Evolutionary conservation across 2,888 invertebrate genomes (phyloP).

Genomic region (Scelioninae gen. 2): DNA sequence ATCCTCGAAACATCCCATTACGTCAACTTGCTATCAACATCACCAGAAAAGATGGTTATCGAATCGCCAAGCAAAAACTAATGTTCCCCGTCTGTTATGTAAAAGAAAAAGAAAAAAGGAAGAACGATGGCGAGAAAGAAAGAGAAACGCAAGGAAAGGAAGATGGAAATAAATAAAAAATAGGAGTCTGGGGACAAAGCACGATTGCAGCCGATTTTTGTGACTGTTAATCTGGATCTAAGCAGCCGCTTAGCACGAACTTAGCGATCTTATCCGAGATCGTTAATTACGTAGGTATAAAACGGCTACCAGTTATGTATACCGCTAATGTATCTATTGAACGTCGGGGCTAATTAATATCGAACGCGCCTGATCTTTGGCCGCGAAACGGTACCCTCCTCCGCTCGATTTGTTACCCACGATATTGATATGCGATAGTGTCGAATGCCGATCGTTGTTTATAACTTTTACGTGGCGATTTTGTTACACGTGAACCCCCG

Average conservation of each 20-base stretch:
- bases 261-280: slow-evolving; percentile 59
- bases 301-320: slow-evolving; percentile 45
- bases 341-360: slow-evolving; percentile 57
- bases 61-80: neutral
- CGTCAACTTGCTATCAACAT: neutral
- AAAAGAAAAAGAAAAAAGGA: neutral
- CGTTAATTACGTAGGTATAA: slow-evolving; percentile 60
- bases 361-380: slow-evolving; percentile 56
- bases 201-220: slow-evolving; percentile 33
- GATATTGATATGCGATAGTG: slow-evolving; percentile 58
- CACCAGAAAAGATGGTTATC: neutral
- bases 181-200: neutral
- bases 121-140: slow-evolving; percentile 1
- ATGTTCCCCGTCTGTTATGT: slow-evolving; percentile 3
- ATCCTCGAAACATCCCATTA: neutral
- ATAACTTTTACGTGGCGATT: slow-evolving; percentile 51
- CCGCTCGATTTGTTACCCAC: slow-evolving; percentile 56
- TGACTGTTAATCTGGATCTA: slow-evolving; percentile 38
- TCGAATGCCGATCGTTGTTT: slow-evolving; percentile 56
- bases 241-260: slow-evolving; percentile 46
- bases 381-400: slow-evolving; percentile 55
- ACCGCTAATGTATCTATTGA: slow-evolving; percentile 54
- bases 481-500: slow-evolving; percentile 22
- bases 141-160: neutral
- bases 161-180: slow-evolving; percentile 1